These are phyloP conservation scores for Unio pictorum DNA, from an alignment of 2,888 invertebrate species.

Conservation along the genomic window DNA sequence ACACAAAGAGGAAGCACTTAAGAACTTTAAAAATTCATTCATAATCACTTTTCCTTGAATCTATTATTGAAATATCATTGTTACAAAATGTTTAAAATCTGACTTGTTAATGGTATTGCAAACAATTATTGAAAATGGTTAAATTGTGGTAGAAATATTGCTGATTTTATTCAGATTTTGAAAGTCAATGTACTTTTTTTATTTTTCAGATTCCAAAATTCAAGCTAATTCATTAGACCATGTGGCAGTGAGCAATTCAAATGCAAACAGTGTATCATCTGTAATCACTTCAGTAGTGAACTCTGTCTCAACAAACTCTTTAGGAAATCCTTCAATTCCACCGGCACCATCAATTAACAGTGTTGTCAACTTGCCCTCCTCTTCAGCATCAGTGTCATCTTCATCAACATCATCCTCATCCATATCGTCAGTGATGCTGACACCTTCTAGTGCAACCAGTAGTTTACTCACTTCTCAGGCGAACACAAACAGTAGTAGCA, in stretches of 20 bases:
- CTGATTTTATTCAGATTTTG: too few relatives aligned
- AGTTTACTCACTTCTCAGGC: constrained; percentile 34
- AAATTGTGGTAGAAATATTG: too few relatives aligned
- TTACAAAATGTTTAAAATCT: too few relatives aligned
- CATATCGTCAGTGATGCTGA: constrained; percentile 19
- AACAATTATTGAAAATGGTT: too few relatives aligned
- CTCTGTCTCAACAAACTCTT: constrained; percentile 66
- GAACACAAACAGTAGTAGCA: constrained; percentile 33
- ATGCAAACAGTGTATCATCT: constrained; percentile 65
- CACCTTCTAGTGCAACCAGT: constrained; percentile 22
- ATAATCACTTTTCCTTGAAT: too few relatives aligned
- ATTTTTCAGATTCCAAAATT: constrained; percentile 62
- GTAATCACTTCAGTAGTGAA: constrained; percentile 44
- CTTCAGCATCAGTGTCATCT: constrained; percentile 36
- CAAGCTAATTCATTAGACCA: constrained; percentile 65
- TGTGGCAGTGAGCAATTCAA: constrained; percentile 64
- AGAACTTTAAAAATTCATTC: too few relatives aligned
- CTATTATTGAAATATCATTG: too few relatives aligned
- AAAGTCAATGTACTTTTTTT: not conserved
- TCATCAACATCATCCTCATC: constrained; percentile 18
- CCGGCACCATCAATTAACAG: constrained; percentile 74
- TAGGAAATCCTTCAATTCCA: constrained; percentile 72
- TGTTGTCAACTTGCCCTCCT: constrained; percentile 32
- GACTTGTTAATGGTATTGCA: too few relatives aligned
- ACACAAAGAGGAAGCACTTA: too few relatives aligned